These are phyloP conservation scores for Nephotettix cincticeps DNA, from an alignment of 1,140 invertebrate genomes.

Conservation along the genomic window DNA sequence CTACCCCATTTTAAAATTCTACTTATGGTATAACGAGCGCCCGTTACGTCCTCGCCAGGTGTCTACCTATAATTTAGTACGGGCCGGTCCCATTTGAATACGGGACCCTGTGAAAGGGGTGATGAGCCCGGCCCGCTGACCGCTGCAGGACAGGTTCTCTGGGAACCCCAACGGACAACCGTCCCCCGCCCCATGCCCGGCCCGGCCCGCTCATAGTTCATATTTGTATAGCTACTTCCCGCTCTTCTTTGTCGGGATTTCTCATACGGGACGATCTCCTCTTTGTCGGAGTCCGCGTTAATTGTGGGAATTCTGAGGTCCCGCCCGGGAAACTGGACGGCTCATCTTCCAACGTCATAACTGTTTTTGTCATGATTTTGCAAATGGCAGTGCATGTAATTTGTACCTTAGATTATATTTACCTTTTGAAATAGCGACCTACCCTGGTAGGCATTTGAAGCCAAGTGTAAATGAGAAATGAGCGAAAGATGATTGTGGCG, in stretches of 20 bases:
- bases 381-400: no score
- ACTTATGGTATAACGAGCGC: conserved; percentile 18
- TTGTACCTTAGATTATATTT: no score
- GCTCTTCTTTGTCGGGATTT: background rate
- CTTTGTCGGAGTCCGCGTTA: no score
- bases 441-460: no score
- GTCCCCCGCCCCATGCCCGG: background rate
- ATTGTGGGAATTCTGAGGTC: no score
- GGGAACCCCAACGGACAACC: background rate
- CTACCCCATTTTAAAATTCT: conserved; percentile 19
- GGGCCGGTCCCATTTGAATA: conserved; percentile 9
- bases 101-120: background rate
- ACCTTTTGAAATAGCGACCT: no score
- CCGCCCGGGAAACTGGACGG: no score
- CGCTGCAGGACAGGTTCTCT: conserved; percentile 2
- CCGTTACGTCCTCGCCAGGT: conserved; percentile 6
- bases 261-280: no score
- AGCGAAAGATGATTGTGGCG: no score
- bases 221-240: background rate
- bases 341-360: no score
- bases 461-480: no score
- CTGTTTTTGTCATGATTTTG: no score
- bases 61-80: conserved; percentile 19
- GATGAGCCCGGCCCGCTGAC: background rate
- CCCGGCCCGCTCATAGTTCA: background rate